Evolutionary conservation across 1,140 invertebrate genomes (phyloP), one percentile per base, ranked within the genome.

Genomic region (Probaryconus sp.): DNA sequence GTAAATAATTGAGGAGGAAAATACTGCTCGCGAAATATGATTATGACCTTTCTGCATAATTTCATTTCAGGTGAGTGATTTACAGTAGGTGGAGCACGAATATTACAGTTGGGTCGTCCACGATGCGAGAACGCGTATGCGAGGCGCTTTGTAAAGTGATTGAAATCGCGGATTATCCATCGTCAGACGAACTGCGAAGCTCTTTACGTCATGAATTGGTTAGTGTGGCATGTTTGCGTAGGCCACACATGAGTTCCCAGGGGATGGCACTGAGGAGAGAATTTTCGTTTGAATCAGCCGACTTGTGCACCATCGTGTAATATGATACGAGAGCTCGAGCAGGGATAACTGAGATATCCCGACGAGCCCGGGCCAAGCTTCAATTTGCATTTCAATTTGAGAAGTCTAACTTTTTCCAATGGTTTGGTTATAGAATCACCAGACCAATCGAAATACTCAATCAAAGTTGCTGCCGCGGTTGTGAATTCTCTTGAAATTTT

Each of bases 301-400:
- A 56, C 68, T 71, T 71, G 68, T 71, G 50, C 68, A 71, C 33
- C 58, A 63, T 45, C 68, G 68, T 71, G 68, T 71, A 71, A 71
- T 71, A 63, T 63, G 68, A 71, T 71, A 71, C 58, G 18, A 61
- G 55, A 69, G 56, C 56, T 21, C 42, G 48, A 26, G 30, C 56
- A 50, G 67, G 56, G 67, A 70, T 70, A 70, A 61, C 67, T 69
- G 55, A 63, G 56, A 70, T 70, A 70, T 55, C 67, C 67, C 38
- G 28, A 9, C 35, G 50, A 48, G 24, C 68, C 40, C 68, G 26
- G 58, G 68, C 56, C 56, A 71, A 68, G 68, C 58, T 63, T 43
- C 68, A 71, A 71, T 71, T 71, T 71, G 58, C 56, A 63, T 71
- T 71, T 71, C 68, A 63, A 71, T 71, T 71, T 63, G 56, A 63